Conservation (phyloP, 2,888 invertebrate genomes). For the Uropetala carovei region DNA sequence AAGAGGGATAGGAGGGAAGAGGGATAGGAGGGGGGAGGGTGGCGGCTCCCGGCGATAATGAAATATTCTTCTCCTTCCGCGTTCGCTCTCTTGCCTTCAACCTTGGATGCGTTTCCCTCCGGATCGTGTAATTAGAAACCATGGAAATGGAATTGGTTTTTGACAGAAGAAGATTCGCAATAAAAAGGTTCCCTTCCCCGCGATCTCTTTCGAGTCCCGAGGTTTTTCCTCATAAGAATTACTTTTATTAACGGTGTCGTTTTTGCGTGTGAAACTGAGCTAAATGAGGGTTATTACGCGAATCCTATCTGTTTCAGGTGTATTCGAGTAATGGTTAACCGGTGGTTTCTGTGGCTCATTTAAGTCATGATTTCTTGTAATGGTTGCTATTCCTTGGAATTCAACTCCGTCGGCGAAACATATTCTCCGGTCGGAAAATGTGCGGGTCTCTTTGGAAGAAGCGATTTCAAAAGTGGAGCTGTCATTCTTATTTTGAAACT, state of each 20-base stretch:
- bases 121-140: background rate
- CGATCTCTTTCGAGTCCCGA: background rate
- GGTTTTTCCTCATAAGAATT: background rate
- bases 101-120: background rate
- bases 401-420: no score
- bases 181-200: background rate
- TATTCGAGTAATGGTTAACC: background rate
- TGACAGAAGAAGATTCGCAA: background rate
- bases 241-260: background rate
- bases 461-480: no score
- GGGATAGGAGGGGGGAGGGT: background rate
- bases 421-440: no score
- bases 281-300: conserved; percentile 2
- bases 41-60: conserved; percentile 27
- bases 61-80: conserved; percentile 6
- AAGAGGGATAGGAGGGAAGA: no score
- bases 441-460: no score
- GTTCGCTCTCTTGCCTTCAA: background rate
- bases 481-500: no score
- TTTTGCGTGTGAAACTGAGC: background rate
- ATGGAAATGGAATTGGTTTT: background rate
- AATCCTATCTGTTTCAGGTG: background rate
- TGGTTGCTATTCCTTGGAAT: no score
- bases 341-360: background rate
- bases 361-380: no score